Evolutionary conservation across 2,113 vertebrate genomes (phyloP).

Genomic region (Solea senegalensis): DNA sequence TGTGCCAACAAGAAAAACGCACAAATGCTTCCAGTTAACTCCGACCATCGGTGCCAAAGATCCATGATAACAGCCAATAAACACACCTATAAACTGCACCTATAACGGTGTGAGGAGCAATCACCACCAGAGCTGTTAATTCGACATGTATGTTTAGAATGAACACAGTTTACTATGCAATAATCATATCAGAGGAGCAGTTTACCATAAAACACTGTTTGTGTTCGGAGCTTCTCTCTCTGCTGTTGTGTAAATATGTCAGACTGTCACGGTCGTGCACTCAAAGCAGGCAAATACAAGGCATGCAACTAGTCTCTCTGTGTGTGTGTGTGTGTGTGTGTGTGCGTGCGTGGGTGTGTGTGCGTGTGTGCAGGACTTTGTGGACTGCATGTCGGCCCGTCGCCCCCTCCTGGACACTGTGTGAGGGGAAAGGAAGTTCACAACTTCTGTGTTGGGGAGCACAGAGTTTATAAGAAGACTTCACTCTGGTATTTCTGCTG

Average conservation of each 20-base stretch:
- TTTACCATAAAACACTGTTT: background rate
- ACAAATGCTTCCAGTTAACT: constrained; percentile 3
- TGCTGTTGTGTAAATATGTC: too few relatives aligned
- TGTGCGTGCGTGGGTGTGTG: background rate
- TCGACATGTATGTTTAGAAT: background rate
- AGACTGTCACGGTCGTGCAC: background rate
- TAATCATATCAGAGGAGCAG: background rate
- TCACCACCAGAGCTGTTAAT: constrained; percentile 14
- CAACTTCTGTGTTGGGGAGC: background rate
- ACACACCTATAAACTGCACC: constrained; percentile 37
- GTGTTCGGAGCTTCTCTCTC: background rate
- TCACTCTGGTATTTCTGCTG: background rate
- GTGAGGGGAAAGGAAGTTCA: background rate
- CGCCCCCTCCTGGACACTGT: constrained; percentile 72
- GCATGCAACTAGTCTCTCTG: background rate
- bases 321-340: background rate
- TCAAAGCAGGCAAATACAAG: background rate
- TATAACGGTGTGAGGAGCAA: constrained; percentile 2
- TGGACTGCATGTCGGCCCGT: constrained; percentile 25
- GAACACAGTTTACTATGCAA: background rate
- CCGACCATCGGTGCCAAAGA: constrained; percentile 13
- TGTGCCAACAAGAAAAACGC: background rate
- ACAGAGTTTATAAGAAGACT: background rate
- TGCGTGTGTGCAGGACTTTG: constrained; percentile 3
- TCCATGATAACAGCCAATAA: constrained; percentile 36